Evolutionary conservation across 2,888 invertebrate species (phyloP).

Genomic region (Athripsodes cinereus): DNA sequence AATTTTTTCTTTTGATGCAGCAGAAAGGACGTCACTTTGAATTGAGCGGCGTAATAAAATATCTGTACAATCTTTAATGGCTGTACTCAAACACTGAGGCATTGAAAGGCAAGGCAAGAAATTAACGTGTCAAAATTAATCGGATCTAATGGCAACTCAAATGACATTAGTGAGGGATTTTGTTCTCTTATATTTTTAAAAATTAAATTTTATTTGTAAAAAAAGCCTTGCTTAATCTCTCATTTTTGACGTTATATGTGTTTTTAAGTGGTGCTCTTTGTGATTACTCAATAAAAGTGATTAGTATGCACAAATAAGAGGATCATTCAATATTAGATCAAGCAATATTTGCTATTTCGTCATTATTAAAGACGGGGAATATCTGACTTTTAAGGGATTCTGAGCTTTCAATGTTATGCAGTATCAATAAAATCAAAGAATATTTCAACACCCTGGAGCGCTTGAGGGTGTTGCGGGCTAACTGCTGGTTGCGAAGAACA

Average conservation of each 20-base stretch:
- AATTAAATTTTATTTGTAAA: background rate
- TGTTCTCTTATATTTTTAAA: background rate
- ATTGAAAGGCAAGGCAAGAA: background rate
- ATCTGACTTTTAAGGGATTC: background rate
- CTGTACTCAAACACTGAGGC: constrained; percentile 3
- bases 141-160: constrained; percentile 6
- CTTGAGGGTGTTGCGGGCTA: background rate
- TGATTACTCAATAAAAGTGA: too few species aligned
- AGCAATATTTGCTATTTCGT: constrained; percentile 7
- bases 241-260: constrained; percentile 11
- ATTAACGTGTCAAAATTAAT: background rate
- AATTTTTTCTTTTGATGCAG: constrained; percentile 5
- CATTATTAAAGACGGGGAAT: constrained; percentile 11
- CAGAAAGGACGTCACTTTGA: background rate
- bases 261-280: too few species aligned
- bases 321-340: constrained; percentile 9
- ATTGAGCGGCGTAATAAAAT: constrained; percentile 7
- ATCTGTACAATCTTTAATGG: constrained; percentile 7
- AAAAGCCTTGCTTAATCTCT: constrained; percentile 7
- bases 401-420: constrained; percentile 3
- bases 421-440: constrained; percentile 3
- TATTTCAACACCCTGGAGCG: constrained; percentile 10
- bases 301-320: constrained; percentile 8
- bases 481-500: background rate
- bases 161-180: constrained; percentile 3